Percentiles rank a stretch among this genome's conserved stretches.
These are phyloP conservation scores for Ridgeia piscesae DNA, from an alignment of 1,140 invertebrate species.

Conservation along the genomic window DNA sequence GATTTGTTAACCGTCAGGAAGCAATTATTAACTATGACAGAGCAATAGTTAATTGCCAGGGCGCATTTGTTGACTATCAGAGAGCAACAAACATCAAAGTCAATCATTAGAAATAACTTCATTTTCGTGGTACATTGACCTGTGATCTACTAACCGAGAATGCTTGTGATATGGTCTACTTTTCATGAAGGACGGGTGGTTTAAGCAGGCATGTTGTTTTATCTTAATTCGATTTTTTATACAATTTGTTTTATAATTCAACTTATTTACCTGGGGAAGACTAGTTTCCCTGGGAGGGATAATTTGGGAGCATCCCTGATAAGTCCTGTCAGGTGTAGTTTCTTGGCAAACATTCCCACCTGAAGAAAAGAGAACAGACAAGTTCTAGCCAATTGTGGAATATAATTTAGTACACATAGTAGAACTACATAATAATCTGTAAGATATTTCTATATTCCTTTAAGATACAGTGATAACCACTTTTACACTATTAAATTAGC, in stretches of 20 bases:
- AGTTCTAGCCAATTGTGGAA: background rate
- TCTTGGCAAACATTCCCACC: slow-evolving; percentile 81
- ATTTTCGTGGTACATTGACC: no score
- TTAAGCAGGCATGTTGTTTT: no score
- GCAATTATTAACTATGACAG: no score
- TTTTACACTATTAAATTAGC: background rate
- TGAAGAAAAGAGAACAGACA: background rate
- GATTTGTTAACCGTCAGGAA: no score
- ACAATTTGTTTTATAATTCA: no score
- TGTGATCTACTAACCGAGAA: no score
- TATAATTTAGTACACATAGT: background rate
- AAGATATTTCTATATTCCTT: background rate
- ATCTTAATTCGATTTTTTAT: slow-evolving; percentile 11
- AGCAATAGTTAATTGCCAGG: no score
- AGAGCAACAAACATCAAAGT: no score
- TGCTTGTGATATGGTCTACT: no score
- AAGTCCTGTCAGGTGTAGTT: slow-evolving; percentile 83
- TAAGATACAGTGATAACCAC: background rate
- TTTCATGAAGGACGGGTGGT: no score
- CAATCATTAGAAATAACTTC: no score
- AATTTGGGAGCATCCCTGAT: slow-evolving; percentile 89
- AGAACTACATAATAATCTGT: background rate
- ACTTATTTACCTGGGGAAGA: slow-evolving; percentile 76
- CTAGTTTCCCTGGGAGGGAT: slow-evolving; percentile 92
- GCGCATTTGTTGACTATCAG: no score